Percentiles rank a stretch among this genome's conserved stretches.
Conservation (phyloP, 2,797 vertebrate species). For the Meriones psammophilus region DNA sequence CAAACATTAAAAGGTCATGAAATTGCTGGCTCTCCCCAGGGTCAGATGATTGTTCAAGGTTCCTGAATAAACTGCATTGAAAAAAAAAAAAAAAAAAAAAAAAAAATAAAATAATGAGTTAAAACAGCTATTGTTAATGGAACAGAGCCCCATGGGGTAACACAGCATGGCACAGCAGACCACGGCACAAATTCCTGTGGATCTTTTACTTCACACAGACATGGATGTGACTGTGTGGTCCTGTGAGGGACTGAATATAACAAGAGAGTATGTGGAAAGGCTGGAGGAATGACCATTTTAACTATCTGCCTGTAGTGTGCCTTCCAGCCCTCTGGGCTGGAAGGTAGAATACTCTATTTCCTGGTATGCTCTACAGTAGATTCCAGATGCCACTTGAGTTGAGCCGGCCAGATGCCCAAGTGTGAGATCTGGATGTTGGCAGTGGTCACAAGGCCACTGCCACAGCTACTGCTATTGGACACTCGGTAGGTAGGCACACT, state of each 20-base stretch:
- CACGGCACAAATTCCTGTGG: not conserved
- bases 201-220: slow-evolving; percentile 7
- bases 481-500: too few relatives aligned
- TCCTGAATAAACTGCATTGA: too few relatives aligned
- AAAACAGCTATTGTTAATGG: not conserved
- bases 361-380: not conserved
- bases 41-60: too few relatives aligned
- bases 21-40: too few relatives aligned
- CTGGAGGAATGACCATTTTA: not conserved
- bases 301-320: not conserved
- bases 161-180: not conserved
- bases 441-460: not conserved
- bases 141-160: not conserved
- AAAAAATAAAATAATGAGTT: not conserved
- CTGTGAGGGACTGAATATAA: not conserved
- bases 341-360: not conserved
- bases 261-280: not conserved
- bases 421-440: not conserved
- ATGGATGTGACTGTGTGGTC: not conserved
- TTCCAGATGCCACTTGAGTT: not conserved
- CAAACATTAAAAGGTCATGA: slow-evolving; percentile 29
- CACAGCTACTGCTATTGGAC: not conserved
- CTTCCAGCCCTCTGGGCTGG: not conserved
- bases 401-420: not conserved
- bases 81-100: too few relatives aligned